Conservation (phyloP, 2,113 vertebrate genomes). For the Promerops cafer region DNA sequence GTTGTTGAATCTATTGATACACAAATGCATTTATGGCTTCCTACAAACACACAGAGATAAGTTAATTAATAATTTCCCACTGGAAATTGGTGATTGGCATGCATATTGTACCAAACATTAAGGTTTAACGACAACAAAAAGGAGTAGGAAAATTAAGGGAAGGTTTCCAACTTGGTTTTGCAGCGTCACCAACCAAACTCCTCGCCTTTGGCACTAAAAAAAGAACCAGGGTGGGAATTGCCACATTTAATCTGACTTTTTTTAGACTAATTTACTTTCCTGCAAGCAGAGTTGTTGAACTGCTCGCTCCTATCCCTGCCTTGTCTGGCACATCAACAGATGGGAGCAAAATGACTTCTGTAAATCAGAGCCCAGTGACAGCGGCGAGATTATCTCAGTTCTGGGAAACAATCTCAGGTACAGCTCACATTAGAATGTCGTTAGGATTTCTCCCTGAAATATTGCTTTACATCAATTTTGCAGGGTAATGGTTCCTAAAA, state of each 20-base stretch:
- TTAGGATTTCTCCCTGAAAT: neutral
- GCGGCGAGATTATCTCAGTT: neutral
- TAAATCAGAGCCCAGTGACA: slow-evolving; percentile 31
- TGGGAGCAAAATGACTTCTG: neutral
- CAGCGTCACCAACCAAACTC: neutral
- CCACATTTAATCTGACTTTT: neutral
- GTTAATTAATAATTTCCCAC: neutral
- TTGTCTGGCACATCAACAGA: neutral
- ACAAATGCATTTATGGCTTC: neutral
- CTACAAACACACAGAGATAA: neutral
- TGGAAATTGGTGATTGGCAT: neutral
- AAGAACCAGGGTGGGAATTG: neutral
- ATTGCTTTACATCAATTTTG: neutral
- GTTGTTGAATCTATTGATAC: accelerated
- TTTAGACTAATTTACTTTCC: neutral
- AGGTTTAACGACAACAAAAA: neutral
- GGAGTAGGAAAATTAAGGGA: neutral
- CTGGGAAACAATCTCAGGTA: slow-evolving; percentile 3
- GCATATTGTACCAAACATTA: neutral
- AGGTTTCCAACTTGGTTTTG: neutral
- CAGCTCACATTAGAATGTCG: neutral
- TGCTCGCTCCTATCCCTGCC: neutral
- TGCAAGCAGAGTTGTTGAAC: neutral
- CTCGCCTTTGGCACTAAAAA: neutral
- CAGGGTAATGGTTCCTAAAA: neutral